Evolutionary conservation across 2,888 invertebrate genomes (phyloP).

Genomic region (Oxytorus armatus): DNA sequence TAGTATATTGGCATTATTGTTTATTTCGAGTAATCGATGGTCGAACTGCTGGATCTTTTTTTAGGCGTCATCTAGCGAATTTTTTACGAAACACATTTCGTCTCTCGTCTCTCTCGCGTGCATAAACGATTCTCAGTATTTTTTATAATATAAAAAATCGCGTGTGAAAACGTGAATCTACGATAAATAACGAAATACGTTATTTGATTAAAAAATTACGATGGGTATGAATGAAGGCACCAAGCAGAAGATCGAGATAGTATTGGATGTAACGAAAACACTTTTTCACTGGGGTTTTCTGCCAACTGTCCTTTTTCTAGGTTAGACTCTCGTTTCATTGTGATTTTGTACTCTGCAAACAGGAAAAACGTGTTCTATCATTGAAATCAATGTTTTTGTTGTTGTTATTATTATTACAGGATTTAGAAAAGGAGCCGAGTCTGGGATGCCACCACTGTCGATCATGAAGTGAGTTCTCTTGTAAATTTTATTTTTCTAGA

Average conservation of each 20-base stretch:
- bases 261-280: conserved; percentile 87
- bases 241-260: conserved; percentile 87
- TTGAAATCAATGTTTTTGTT: conserved; percentile 4
- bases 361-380: conserved; percentile 4
- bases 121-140: background rate
- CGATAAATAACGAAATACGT: conserved; percentile 18
- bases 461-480: conserved; percentile 85
- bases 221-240: conserved; percentile 85
- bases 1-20: too few relatives aligned
- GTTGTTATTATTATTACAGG: conserved; percentile 84
- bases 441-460: conserved; percentile 88
- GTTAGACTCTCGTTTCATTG: conserved; percentile 82
- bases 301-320: conserved; percentile 89
- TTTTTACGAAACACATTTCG: too few relatives aligned
- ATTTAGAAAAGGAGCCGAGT: conserved; percentile 89
- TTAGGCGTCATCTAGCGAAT: too few relatives aligned
- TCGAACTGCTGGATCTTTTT: background rate
- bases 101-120: conserved; percentile 22
- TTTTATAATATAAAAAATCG: too few relatives aligned
- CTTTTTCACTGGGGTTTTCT: conserved; percentile 90
- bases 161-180: background rate
- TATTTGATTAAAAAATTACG: conserved; percentile 41
- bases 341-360: background rate
- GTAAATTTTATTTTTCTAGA: background rate
- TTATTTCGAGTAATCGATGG: too few relatives aligned